Conservation (phyloP, 2,888 invertebrate genomes). For the Acleris emargana region DNA sequence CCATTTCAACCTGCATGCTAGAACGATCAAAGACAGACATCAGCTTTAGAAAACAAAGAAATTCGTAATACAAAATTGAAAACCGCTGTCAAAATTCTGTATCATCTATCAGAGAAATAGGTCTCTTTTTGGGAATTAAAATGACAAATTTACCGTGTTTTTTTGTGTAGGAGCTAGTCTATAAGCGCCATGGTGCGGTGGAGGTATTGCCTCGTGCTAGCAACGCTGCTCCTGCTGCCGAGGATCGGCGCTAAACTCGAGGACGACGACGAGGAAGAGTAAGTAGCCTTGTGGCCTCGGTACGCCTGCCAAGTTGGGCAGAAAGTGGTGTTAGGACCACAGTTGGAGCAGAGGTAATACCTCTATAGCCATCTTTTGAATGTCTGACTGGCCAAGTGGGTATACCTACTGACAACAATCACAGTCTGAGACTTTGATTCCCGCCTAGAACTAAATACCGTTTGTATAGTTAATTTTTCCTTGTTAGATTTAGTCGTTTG, state of each 20-base stretch:
- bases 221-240: conserved; percentile 62
- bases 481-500: too few species aligned
- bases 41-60: conserved; percentile 54
- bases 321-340: too few species aligned
- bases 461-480: too few species aligned
- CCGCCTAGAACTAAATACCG: too few species aligned
- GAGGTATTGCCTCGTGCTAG: conserved; percentile 65
- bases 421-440: too few species aligned
- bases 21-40: conserved; percentile 22
- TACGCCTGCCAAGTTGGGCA: background rate
- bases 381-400: too few species aligned
- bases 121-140: conserved; percentile 59
- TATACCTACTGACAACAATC: too few species aligned
- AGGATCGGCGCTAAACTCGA: conserved; percentile 43
- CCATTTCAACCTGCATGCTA: conserved; percentile 18
- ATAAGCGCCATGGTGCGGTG: conserved; percentile 68
- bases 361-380: too few species aligned
- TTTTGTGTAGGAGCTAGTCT: conserved; percentile 41
- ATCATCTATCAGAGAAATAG: conserved; percentile 42
- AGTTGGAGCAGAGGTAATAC: too few species aligned
- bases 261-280: conserved; percentile 36
- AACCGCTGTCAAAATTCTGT: conserved; percentile 60
- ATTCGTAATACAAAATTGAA: conserved; percentile 71
- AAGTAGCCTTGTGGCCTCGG: conserved; percentile 1
- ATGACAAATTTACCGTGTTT: conserved; percentile 72